Evolutionary conservation across 2,113 vertebrate species (phyloP), one percentile per base, ranked within the genome.

Genomic region (Solea senegalensis): DNA sequence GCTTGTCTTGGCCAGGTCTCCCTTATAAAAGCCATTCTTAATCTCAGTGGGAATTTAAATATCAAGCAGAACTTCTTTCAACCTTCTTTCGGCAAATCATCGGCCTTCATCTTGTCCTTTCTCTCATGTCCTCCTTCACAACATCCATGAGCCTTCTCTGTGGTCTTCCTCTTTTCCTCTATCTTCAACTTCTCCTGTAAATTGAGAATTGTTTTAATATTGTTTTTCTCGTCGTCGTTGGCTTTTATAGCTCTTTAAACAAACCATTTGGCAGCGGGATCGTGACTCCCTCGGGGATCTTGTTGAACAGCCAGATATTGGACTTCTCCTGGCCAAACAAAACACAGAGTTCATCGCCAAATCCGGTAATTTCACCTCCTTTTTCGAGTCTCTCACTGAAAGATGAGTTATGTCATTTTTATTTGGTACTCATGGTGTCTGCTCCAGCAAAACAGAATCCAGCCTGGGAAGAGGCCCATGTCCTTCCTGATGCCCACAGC

Each of bases 271-370:
- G 98, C 72, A 99, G 98, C 46, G 91, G 95, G 57, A 96, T 99
- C 72, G 87, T 99, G 80, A 98, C 96, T 5, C 84, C 94, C 11
- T 98, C 97, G 1, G 98, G 98, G 74, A 93, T 99, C 72, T 94
- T 99, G 51, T 91, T 99, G 27, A 99, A 99, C 88, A 99, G 98
- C 82, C 96, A 99, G 89, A 97, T 99, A 86, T 86, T 98, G 88
- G 97, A 96, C 86, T 99, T 99, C 88, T 97, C 95, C 52, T 98
- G 97, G 96, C 93, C 94, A 21, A 98, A 98, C 78, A 95, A 94
- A 89, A 96, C 95, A 9, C 78, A 64, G 14, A 93, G 80, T 59
- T 92, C 94, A 5, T 83, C 90, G 40, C 73, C 81, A 27, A 92
- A 94, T 63, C 94, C 65, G 87, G 97, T 98, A 96, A 74, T 11